Evolutionary conservation across 2,888 invertebrate species (phyloP), one percentile per base, ranked within the genome.

Genomic region (Napeogenes inachia): DNA sequence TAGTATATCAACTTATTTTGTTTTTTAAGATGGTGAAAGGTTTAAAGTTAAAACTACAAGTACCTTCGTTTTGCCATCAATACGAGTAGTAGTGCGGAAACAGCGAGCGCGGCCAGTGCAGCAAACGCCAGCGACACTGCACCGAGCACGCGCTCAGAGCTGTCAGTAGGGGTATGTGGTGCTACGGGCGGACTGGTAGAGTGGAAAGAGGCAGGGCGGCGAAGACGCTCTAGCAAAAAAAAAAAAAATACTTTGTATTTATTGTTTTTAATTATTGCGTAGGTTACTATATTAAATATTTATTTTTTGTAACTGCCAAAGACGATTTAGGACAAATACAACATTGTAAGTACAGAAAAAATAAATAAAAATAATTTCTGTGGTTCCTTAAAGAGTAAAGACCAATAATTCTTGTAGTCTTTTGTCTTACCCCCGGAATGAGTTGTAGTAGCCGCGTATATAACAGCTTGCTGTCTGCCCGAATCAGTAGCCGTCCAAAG

Each of bases 391-490:
- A 21, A 21, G 21, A 21, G 21, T 35, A 42, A 42, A 42, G 10
- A 2, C 2, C 42, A 10, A 8, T 42, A 42, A 42, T 10, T 10
- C 8, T 2, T 42, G 0, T 10, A 8, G 30, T n/a, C 30, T 30
- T 10, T 4, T 50, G 1, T 50, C 74, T 81, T 89, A 92, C 95
- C 94, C 75, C 96, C 96, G 61, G 93, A 92, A 70, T 93, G 87
- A 0, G 95, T 94, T 0, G 95, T 93, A 1, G 96, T 96, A 0
- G 95, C 94, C 63, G 95, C 94, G 75, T 93, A 93, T 75, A 95
- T 93, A 57, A 94, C 85, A 38, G 93, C 93, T 64, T 93, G 93
- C 12, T 90, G 94, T 87, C 76, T 92, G 79, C 67, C 94, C 91
- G 70, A 95, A 92, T 82, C 96, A 91, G 87, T 96, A 72, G 95